Evolutionary conservation across 1,140 invertebrate genomes (phyloP), one percentile per base, ranked within the genome.

Genomic region (Euura lappo): DNA sequence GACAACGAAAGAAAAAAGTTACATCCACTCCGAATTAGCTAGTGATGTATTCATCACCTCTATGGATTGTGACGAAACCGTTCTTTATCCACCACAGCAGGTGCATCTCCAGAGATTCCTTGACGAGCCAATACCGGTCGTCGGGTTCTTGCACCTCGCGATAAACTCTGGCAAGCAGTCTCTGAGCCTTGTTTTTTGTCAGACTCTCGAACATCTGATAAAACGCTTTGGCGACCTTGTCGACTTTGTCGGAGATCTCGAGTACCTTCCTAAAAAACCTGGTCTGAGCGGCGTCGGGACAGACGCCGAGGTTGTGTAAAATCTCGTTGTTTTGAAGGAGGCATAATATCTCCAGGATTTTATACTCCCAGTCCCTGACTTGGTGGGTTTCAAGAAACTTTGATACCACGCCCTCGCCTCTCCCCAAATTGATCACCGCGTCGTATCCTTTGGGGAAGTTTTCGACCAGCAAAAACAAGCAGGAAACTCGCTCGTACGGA

Each of bases 51-150:
- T 28, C 1, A 28, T 28, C 28, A 28, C 28, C 28, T 28, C 28
- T 28, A 1, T 66, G 47, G 68, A 81, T 76, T 47, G 72, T 74
- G 43, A 82, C 81, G 46, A 78, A 81, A 70, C 68, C 70, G 42
- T 51, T 66, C 51, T 79, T 43, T 10, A 78, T 69, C 80, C 80
- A 82, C 74, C 80, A 80, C n/a, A 82, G 72, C 7, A 81, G 73
- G 65, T 82, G 80, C 13, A 82, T 71, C 71, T 82, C 80, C 42
- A 82, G 73, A 72, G 69, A 79, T 65, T 76, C 7, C 42, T 64
- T 6, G 72, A 76, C 70, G 2, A 74, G 65, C 0, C 74, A 46
- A 51, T n/a, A 45, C 13, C 6, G 72, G 65, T 7, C 76, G 74
- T 28, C 71, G 6, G 44, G 2, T 45, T 11, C 10, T 2, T 51